A percentile compares a stretch with the other conserved stretches of the same genome.
Conservation (phyloP, 1,140 invertebrate genomes). For the Eueides isabella region DNA sequence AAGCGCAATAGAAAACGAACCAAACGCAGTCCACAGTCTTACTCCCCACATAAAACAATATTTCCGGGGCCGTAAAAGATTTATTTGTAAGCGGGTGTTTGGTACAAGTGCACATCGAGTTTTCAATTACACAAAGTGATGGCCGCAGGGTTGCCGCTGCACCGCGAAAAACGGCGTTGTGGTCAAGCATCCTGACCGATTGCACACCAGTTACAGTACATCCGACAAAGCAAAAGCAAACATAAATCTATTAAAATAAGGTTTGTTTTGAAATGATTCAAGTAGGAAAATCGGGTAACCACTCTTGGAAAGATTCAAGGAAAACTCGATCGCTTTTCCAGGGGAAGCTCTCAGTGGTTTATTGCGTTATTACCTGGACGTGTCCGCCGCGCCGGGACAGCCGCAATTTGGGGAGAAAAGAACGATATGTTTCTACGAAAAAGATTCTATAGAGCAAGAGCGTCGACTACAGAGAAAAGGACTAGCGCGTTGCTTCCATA, state of each 20-base stretch:
- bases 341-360: constrained; percentile 79
- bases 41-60: constrained; percentile 21
- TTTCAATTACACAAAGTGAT: constrained; percentile 82
- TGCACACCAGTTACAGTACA: constrained; percentile 53
- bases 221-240: constrained; percentile 50
- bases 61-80: constrained; percentile 52
- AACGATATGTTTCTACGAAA: constrained; percentile 76
- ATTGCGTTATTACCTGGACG: constrained; percentile 82
- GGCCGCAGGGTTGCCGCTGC: constrained; percentile 61
- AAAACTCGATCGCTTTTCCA: constrained; percentile 80
- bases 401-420: constrained; percentile 78
- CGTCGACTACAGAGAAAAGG: constrained; percentile 55
- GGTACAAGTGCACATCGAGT: constrained; percentile 77
- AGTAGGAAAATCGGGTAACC: constrained; percentile 62
- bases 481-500: constrained; percentile 50
- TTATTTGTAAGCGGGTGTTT: constrained; percentile 71
- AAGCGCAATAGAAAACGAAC: neutral
- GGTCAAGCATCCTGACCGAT: constrained; percentile 68
- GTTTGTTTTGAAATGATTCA: constrained; percentile 53
- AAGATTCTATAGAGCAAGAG: constrained; percentile 71
- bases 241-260: constrained; percentile 61
- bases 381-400: constrained; percentile 73
- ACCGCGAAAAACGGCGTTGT: constrained; percentile 69
- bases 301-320: constrained; percentile 74
- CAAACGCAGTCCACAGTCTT: constrained; percentile 1